These are phyloP conservation scores for Clunio marinus DNA, from an alignment of 2,888 invertebrate genomes.

Conservation along the genomic window DNA sequence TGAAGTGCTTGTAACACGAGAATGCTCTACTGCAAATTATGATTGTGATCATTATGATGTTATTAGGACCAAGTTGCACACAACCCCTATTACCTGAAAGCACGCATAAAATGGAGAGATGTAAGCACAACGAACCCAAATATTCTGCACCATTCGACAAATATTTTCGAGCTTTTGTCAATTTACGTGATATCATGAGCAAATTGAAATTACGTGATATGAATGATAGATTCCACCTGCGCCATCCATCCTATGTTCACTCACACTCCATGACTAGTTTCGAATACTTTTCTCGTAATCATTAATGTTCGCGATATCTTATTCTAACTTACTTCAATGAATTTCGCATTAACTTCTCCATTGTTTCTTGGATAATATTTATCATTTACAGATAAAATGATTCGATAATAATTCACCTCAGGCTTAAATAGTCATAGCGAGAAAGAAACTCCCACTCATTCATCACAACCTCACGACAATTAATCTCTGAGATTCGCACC, in stretches of 20 bases:
- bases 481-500: constrained; percentile 35
- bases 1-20: neutral
- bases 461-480: constrained; percentile 6
- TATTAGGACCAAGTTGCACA: constrained; percentile 7
- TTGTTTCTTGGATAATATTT: no score
- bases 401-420: constrained; percentile 13
- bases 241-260: neutral
- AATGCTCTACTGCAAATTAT: constrained; percentile 16
- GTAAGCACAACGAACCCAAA: neutral
- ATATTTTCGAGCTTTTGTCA: constrained; percentile 22
- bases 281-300: neutral
- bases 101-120: neutral
- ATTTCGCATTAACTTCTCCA: neutral
- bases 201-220: constrained; percentile 39
- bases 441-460: constrained; percentile 5
- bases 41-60: constrained; percentile 14
- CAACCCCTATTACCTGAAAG: neutral
- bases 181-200: constrained; percentile 36
- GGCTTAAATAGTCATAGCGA: no score
- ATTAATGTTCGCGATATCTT: constrained; percentile 9
- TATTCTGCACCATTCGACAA: neutral
- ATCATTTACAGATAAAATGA: neutral
- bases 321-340: neutral
- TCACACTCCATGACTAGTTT: constrained; percentile 1
- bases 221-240: constrained; percentile 37